These are phyloP conservation scores for Tenodera sinensis DNA, from an alignment of 2,888 invertebrate genomes.

Conservation along the genomic window DNA sequence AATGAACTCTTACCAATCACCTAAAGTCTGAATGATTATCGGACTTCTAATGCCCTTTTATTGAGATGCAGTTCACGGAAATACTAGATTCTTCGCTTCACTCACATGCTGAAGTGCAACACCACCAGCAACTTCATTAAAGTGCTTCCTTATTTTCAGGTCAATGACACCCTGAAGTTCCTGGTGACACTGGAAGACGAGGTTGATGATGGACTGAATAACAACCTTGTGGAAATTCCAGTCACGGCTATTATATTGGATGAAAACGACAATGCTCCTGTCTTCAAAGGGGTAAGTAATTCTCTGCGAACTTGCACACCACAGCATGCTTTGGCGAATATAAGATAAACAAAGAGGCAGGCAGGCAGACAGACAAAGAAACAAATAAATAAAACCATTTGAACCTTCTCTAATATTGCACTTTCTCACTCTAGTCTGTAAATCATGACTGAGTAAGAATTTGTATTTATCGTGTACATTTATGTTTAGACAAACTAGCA, in stretches of 20 bases:
- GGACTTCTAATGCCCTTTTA: background rate
- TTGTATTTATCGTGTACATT: too few relatives aligned
- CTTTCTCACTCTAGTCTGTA: too few relatives aligned
- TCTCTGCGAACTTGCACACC: background rate
- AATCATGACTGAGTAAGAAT: too few relatives aligned
- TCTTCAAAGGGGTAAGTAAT: slow-evolving; percentile 67
- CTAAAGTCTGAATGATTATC: background rate
- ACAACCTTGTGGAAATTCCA: slow-evolving; percentile 71
- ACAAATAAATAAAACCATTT: too few relatives aligned
- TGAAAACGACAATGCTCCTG: slow-evolving; percentile 84
- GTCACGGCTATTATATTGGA: slow-evolving; percentile 81
- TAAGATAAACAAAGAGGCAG: background rate
- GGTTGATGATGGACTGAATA: slow-evolving; percentile 54
- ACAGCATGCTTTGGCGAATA: background rate
- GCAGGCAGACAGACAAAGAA: too few relatives aligned
- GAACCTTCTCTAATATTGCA: too few relatives aligned
- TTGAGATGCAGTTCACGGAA: background rate
- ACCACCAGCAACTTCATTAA: too few relatives aligned
- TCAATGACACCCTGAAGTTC: slow-evolving; percentile 73
- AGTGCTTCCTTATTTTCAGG: slow-evolving; percentile 49
- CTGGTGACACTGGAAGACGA: slow-evolving; percentile 78
- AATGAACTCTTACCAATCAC: background rate
- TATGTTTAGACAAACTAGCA: too few relatives aligned
- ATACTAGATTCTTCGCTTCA: background rate
- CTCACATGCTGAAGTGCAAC: too few relatives aligned